Evolutionary conservation across 2,888 invertebrate genomes (phyloP), one percentile per base, ranked within the genome.

Genomic region (Tinea pellionella): DNA sequence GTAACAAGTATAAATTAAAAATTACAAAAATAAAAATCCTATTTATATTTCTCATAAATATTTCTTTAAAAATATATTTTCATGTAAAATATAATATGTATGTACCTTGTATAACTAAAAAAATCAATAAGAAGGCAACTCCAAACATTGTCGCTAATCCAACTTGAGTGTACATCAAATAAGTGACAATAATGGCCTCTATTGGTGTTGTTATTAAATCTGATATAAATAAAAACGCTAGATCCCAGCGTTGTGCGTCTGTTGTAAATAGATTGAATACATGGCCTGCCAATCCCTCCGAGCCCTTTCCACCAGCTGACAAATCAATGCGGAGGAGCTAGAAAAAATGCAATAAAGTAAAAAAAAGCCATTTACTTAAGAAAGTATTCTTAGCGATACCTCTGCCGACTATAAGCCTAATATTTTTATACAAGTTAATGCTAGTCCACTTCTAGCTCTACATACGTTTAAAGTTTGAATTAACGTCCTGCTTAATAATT

Each of bases 241-340:
- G 89, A 76, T 97, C 96, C 77, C 97, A 96, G 62, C 96, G 82
- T 64, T 92, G 92, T 0, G 96, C 95, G 76, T 97, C 97, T 61
- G 96, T 96, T 0, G 96, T 95, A 63, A 97, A 75, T 37, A 96
- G 76, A 79, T 94, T 92, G 59, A 95, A 59, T 90, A 94, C 80
- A 90, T 90, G 64, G 82, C 92, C 73, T 88, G 81, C 62, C 89
- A 94, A 61, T 80, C 91, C 84, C 90, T 92, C 77, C 76, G 93
- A 69, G 85, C 86, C 75, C 63, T 88, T 77, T 12, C 80, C 79
- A 0, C 81, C 82, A 0, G 93, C 91, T 0, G 90, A 89, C 65
- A 92, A 88, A 67, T 93, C 94, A 37, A 96, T 76, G 7, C 90
- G 89, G 11, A 95, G 81, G 0, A 93, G 88, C 94, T 95, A 75